Conservation (phyloP, 2,888 invertebrate genomes). For the Lydus trimaculatus region DNA sequence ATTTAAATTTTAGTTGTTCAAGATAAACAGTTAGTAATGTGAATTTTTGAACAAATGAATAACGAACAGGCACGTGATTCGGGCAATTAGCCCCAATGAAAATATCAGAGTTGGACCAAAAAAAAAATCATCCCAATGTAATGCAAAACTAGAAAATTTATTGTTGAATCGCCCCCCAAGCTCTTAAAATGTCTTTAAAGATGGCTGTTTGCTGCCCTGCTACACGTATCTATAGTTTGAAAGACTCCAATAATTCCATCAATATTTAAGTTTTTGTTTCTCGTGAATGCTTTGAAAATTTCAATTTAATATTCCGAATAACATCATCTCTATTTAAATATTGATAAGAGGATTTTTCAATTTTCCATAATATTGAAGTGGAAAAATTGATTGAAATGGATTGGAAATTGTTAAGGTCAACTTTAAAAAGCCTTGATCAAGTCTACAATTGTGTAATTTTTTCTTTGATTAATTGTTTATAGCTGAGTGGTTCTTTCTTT, state of each 20-base stretch:
- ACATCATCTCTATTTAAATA: background rate
- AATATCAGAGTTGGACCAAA: too few relatives aligned
- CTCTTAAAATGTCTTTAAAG: too few relatives aligned
- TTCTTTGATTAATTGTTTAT: slow-evolving; percentile 20
- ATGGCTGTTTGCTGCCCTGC: too few relatives aligned
- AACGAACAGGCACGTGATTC: too few relatives aligned
- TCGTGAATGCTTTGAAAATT: background rate
- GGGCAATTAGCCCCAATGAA: too few relatives aligned
- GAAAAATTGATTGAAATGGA: background rate
- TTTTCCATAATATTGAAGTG: background rate
- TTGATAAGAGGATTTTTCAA: background rate
- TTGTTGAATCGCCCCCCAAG: too few relatives aligned
- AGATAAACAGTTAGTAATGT: background rate
- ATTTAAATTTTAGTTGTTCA: slow-evolving; percentile 12
- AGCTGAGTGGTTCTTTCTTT: slow-evolving; percentile 13
- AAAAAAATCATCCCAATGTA: too few relatives aligned
- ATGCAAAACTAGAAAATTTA: too few relatives aligned
- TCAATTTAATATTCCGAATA: background rate
- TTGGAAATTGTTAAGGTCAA: background rate
- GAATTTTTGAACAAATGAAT: background rate
- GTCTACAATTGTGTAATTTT: slow-evolving; percentile 7
- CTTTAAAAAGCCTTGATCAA: background rate
- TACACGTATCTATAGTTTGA: too few relatives aligned
- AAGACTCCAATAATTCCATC: too few relatives aligned
- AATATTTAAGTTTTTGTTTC: background rate